These are phyloP conservation scores for Chloroceryle aenea DNA, from an alignment of 2,113 vertebrate species.

Conservation along the genomic window DNA sequence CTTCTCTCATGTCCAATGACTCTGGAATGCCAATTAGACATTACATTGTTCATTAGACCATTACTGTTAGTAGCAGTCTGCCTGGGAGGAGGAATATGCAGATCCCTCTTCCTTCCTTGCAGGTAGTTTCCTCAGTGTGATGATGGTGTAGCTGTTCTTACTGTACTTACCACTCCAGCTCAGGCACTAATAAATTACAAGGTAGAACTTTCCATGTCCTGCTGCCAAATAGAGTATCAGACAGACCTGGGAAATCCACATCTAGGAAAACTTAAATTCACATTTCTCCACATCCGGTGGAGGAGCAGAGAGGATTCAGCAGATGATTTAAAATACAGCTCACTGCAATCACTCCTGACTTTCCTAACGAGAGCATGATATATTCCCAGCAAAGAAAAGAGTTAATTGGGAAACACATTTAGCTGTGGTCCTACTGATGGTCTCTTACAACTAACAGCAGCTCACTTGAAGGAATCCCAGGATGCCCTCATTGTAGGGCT, in stretches of 20 bases:
- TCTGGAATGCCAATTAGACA: not conserved
- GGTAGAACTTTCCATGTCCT: not conserved
- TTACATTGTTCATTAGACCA: not conserved
- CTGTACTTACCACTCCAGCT: not conserved
- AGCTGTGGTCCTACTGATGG: not conserved
- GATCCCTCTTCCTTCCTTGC: not conserved
- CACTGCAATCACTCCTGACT: not conserved
- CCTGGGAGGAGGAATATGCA: not conserved
- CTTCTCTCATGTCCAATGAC: not conserved
- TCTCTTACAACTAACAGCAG: not conserved
- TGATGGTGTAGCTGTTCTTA: not conserved
- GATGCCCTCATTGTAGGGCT: not conserved
- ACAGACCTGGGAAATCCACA: not conserved
- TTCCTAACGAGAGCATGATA: not conserved
- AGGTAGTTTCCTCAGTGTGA: not conserved
- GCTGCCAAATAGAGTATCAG: constrained; percentile 5
- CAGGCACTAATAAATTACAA: constrained; percentile 33
- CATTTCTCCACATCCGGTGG: not conserved
- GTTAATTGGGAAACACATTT: not conserved
- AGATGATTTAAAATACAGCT: not conserved
- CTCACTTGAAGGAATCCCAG: not conserved
- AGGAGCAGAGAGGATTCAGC: not conserved
- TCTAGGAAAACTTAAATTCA: not conserved
- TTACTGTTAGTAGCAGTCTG: not conserved
- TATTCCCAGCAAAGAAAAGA: not conserved